Conservation (phyloP, 2,888 invertebrate genomes). For the Troglohyphantes excavatus region DNA sequence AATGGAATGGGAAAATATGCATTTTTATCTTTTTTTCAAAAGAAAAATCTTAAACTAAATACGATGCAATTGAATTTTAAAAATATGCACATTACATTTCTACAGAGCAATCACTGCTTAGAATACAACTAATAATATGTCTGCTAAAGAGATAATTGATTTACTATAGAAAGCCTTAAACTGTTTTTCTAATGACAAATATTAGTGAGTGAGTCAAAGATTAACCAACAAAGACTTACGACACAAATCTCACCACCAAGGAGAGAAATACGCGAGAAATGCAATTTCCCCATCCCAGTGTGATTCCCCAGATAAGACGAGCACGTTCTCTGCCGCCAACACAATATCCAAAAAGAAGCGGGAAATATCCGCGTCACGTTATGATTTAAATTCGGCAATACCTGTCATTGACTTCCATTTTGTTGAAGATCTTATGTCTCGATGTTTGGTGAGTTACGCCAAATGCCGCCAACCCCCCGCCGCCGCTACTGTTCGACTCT, state of each 20-base stretch:
- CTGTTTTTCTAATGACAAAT: no score
- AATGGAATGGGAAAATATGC: no score
- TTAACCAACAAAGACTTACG: no score
- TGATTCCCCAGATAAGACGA: conserved; percentile 55
- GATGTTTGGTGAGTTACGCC: conserved; percentile 77
- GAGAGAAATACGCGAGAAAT: conserved; percentile 12
- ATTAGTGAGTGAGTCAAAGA: no score
- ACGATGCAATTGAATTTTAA: no score
- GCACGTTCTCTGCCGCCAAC: conserved; percentile 65
- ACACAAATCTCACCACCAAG: background rate
- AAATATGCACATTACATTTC: no score
- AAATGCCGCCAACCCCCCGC: conserved; percentile 30
- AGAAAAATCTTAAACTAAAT: no score
- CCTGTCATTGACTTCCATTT: conserved; percentile 76
- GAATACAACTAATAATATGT: no score
- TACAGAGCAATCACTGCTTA: no score
- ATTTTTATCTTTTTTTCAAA: no score
- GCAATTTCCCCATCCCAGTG: conserved; percentile 17
- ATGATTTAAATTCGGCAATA: conserved; percentile 78
- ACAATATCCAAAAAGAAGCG: conserved; percentile 66
- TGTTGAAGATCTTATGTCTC: conserved; percentile 75
- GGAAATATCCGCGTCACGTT: conserved; percentile 75
- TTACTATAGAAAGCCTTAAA: no score
- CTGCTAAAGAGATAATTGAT: no score
- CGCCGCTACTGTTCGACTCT: background rate